Evolutionary conservation across 2,888 invertebrate species (phyloP), one percentile per base, ranked within the genome.

Genomic region (Limnephilus rhombicus): DNA sequence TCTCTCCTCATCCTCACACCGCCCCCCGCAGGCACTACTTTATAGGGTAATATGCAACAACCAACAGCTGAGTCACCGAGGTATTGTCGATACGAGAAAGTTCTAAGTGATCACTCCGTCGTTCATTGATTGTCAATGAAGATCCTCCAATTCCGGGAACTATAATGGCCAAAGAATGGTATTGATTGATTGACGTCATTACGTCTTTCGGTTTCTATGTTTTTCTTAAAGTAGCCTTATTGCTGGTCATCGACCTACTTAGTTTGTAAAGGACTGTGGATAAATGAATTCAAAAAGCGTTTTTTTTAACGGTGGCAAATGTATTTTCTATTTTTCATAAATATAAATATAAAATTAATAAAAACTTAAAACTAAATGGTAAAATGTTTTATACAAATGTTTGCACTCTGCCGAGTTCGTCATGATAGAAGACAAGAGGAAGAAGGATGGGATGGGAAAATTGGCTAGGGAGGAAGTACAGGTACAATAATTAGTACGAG

Each of bases 301-400:
- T 88, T 91, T 92, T 91, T 93, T 92, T 92, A 91, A 93, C 93
- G 93, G 93, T 93, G 93, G 93, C 93, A 93, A 94, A 96, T 96
- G 96, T 96, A 96, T 96, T 96, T 96, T 91, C 96, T 95, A 95
- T 95, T 96, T 96, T 95, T 95, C 94, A 95, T 95, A 95, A 95
- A 95, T 95, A 95, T 95, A 96, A 95, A 95, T 95, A 95, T 95
- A 94, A 95, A 95, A 95, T 92, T 94, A 95, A 95, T 80, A 95
- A 95, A 96, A 96, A 95, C 94, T 96, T 96, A 96, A 94, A 94
- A 95, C 95, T 93, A 91, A 89, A 91, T 93, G 93, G 92, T 93
- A 92, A 92, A 94, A 94, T 93, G 93, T 93, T 94, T 94, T 94
- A 91, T 94, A 94, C 94, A 94, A 93, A 93, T 93, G 93, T 92